Percentiles rank a stretch among this genome's conserved stretches.
phyloP scores from a whole-genome alignment of 2,797 vertebrate species.

The Novumbra hubbsi region DNA sequence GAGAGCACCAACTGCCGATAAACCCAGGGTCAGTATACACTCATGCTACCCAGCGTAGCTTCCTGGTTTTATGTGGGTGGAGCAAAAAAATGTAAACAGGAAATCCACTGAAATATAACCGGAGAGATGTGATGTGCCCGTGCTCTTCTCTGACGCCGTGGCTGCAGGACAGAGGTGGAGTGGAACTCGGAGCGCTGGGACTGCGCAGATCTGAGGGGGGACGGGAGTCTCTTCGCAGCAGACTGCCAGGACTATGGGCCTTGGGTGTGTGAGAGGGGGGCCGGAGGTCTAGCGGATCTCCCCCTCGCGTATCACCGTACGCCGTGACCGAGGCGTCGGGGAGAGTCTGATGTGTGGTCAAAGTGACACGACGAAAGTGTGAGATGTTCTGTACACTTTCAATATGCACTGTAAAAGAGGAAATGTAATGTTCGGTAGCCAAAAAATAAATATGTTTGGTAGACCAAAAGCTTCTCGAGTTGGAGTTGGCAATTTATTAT shows the following conservation, averaged over 20 bases:
- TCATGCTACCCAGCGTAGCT: neutral
- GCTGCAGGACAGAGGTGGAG: slow-evolving; percentile 36
- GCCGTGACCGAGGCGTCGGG: neutral
- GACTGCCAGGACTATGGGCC: slow-evolving; percentile 21
- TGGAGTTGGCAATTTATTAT: no score
- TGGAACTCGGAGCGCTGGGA: slow-evolving; percentile 41
- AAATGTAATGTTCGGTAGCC: no score
- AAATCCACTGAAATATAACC: no score
- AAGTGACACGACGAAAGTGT: no score
- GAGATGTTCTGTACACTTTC: no score
- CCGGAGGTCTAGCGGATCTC: neutral
- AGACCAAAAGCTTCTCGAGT: no score
- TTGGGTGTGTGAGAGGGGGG: slow-evolving; percentile 32
- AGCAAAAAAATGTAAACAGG: no score
- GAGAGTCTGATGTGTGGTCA: neutral
- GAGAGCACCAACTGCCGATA: slow-evolving; percentile 1
- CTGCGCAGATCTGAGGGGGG: slow-evolving; percentile 63
- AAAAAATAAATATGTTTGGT: no score
- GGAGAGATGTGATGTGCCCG: neutral
- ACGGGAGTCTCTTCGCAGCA: slow-evolving; percentile 37
- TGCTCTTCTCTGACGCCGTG: neutral
- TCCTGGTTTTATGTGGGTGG: no score
- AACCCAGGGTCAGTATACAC: slow-evolving; percentile 16
- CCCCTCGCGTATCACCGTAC: neutral
- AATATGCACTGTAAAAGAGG: no score